Base-by-base conservation (phyloP, 2,888 invertebrate genomes). In the Proisotoma minuta region DNA sequence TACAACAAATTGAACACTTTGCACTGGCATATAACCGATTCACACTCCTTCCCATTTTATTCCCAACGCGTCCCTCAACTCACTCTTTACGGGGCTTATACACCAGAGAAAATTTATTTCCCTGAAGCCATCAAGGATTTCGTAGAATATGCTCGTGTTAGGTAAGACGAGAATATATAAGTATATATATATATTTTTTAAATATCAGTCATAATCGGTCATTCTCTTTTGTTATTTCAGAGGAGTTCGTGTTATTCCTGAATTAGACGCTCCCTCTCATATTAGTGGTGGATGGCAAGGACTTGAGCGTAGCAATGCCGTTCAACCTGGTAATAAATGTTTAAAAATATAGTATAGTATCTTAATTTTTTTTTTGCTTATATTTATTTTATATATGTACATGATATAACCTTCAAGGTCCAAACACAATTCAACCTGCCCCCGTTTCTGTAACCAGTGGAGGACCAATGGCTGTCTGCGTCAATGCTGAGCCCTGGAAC, bases 191-290 rank as follows among this genome's bases (percentile, higher is more conserved):
- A 8, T 34, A 34, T 34, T 34, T 12, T n/a, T n/a, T n/a, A n/a
- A n/a, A n/a, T n/a, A n/a, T n/a, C n/a, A n/a, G n/a, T n/a, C n/a
- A n/a, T n/a, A n/a, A n/a, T n/a, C n/a, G n/a, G n/a, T n/a, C n/a
- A n/a, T n/a, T n/a, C n/a, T 52, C 60, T 80, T 78, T 69, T 81
- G 79, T 20, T 71, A 79, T 57, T 65, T 77, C 28, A 82, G 91
- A 51, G 96, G 95, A 0, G 86, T 96, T 58, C 83, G 91, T 43
- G 87, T 96, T 10, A 77, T 96, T 74, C 94, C 95, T 0, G 96
- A 96, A 80, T 89, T 93, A 75, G 93, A 94, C 77, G 90, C 91
- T 58, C 94, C 94, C 0, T 91, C 91, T 63, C 92, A 92, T 76
- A 89, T 90, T 15, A 90, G 91, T 49, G 89, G 89, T 77, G 90